Evolutionary conservation across 2,797 vertebrate genomes (phyloP), one percentile per base, ranked within the genome.

Genomic region (Phrynocephalus forsythii): DNA sequence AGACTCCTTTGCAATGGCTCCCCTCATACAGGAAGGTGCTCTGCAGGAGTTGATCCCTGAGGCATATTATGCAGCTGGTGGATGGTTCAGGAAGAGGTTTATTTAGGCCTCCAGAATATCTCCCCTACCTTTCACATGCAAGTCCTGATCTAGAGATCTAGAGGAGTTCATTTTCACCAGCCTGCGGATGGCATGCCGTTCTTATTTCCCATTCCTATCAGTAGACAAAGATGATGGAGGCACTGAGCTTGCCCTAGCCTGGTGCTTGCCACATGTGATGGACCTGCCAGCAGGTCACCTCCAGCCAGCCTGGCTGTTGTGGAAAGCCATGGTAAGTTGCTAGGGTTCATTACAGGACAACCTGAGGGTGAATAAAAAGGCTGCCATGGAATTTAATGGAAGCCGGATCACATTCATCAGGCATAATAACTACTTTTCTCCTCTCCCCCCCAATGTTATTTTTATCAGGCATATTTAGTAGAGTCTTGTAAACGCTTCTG

Each of bases 391-490:
- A 83, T 91, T 87, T 88, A 86, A 56, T 80, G 44, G 38, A 68
- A 28, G 50, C 50, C 20, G 81, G 83, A 79, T 69, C 20, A 44
- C 77, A 10, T 80, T 82, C 50, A 48, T 63, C 67, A 90, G 91
- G 83, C 33, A 84, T 79, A 28, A 84, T 79, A 28, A 84, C 85
- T 91, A 92, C 91, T 88, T 94, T 89, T 33, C 90, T 82, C 87
- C 79, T 75, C 86, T 90, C 86, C 13, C 85, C 91, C 73, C 72
- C 88, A 87, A 91, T 85, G 79, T 85, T 88, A 88, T 88, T 92
- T 94, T 94, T 91, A 94, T 94, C 91, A 88, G 88, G 79, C 73
- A 52, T 92, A 90, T 93, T 95, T 94, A 91, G 89, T 84, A 86
- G 89, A 94, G 89, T 66, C 88, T 85, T 93, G 89, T 89, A 87